Evolutionary conservation across 2,113 vertebrate genomes (phyloP), one percentile per base, ranked within the genome.

Genomic region (Struthio camelus): DNA sequence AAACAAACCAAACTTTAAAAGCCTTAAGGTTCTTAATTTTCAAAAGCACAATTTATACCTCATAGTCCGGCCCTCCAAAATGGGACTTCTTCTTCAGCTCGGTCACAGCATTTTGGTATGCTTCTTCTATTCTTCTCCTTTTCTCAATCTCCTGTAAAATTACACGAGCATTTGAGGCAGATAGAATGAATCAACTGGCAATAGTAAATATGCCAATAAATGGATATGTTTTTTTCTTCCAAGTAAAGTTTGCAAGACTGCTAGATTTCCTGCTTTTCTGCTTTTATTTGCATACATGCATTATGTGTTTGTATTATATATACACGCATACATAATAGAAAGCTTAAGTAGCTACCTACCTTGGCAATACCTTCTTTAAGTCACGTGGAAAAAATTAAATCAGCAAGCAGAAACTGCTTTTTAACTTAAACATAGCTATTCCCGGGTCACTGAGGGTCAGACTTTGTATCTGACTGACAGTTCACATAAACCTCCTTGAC

Each of bases 1-100:
- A 85, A 93, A 82, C 5, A 72, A 59, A 13, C 0, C 7, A 50
- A 27, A 50, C 20, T 77, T 46, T 50, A 46, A 13, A 65, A 84
- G 22, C 12, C 11, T 48, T 1, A 58, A 6, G 1, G 1, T 86
- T 70, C 66, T 32, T 17, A 40, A n/a, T 67, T 24, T 27, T 30
- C 10, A 46, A 22, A 82, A 61, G 71, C n/a, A 80, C 14, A 90
- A 48, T 85, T 84, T 96, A 38, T 98, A 99, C 99, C 99, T 99
- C 99, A 76, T 99, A 99, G 97, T 99, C 99, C 59, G 99, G 99
- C 64, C 99, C 99, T 97, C 99, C 99, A 83, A 99, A 99, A 96
- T 99, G 99, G 6, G 99, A 99, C 96, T 99, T 99, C 82, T 99
- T 99, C 98, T 99, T 99, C 87, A 99, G 97, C 95, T 99, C 99